These are phyloP conservation scores for Eptesicus fuscus DNA, from an alignment of 2,113 vertebrate species.

Conservation along the genomic window DNA sequence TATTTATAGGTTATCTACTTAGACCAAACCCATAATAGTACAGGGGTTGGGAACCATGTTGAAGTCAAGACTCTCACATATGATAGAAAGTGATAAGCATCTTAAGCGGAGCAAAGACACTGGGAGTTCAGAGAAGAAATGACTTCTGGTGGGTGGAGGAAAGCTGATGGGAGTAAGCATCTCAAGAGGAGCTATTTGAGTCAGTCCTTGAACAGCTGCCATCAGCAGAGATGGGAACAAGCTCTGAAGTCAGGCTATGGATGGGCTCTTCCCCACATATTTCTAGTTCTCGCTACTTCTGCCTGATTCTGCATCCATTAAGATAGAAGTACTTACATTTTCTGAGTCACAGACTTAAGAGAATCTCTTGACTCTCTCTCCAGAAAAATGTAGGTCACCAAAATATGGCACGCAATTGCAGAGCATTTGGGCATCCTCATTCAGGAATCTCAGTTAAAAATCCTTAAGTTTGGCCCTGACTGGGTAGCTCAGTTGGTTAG, in stretches of 20 bases:
- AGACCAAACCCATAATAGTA: neutral
- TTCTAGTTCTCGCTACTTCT: neutral
- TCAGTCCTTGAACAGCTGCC: neutral
- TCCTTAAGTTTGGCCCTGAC: neutral
- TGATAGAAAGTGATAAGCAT: neutral
- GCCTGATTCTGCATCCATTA: neutral
- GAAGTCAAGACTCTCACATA: neutral
- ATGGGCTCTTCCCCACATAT: neutral
- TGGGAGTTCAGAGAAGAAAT: neutral
- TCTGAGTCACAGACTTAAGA: neutral
- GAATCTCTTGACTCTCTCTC: neutral
- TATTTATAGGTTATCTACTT: constrained; percentile 9
- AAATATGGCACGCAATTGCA: neutral
- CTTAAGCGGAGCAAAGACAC: neutral
- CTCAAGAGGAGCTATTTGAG: neutral
- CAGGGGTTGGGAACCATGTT: neutral
- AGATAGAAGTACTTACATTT: neutral
- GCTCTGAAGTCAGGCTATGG: too few relatives aligned
- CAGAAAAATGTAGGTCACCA: neutral
- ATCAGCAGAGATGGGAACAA: neutral
- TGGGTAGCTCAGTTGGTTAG: neutral
- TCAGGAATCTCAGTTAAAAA: neutral
- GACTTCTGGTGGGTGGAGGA: neutral
- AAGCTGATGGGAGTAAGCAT: neutral
- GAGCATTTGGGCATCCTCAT: neutral